A percentile compares a stretch with the other conserved stretches of the same genome.
phyloP scores from a whole-genome alignment of 2,888 invertebrate species.

The Drosophila percnosoma region DNA sequence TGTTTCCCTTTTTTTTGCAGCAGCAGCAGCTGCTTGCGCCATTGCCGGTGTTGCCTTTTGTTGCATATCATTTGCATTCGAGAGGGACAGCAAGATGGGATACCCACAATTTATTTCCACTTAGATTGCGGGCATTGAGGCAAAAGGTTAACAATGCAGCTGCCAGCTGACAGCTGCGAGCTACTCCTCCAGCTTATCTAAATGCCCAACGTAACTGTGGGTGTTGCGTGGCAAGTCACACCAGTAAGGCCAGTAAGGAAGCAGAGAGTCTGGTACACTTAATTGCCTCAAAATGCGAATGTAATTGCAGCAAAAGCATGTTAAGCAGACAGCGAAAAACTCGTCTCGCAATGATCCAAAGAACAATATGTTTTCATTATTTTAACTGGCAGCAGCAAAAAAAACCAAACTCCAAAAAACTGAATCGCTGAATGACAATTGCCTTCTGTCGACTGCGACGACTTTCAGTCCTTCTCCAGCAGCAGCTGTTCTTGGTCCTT shows the following conservation, averaged over 20 bases:
- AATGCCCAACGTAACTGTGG: constrained; percentile 27
- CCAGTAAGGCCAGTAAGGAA: constrained; percentile 57
- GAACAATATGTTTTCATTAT: constrained; percentile 66
- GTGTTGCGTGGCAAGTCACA: constrained; percentile 39
- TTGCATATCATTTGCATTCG: constrained; percentile 75
- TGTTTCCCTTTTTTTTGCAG: constrained; percentile 11
- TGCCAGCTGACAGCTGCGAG: constrained; percentile 44
- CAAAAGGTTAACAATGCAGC: constrained; percentile 74
- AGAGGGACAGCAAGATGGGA: constrained; percentile 37
- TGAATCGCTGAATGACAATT: constrained; percentile 64
- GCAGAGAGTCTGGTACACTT: constrained; percentile 46
- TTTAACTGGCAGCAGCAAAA: constrained; percentile 27
- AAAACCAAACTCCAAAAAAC: constrained; percentile 15
- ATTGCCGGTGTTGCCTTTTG: constrained; percentile 66
- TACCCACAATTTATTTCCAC: constrained; percentile 79
- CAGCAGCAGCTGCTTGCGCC: constrained; percentile 39
- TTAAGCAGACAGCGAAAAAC: constrained; percentile 22
- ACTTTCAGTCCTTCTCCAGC: constrained; percentile 23
- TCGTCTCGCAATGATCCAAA: not conserved
- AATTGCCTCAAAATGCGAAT: constrained; percentile 77
- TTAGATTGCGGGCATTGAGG: constrained; percentile 58
- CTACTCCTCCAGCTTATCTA: constrained; percentile 54
- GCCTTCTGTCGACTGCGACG: constrained; percentile 29
- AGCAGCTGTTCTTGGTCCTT: constrained; percentile 64
- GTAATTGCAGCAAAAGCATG: constrained; percentile 63